These are phyloP conservation scores for Nudaria mundana DNA, from an alignment of 2,888 invertebrate genomes.

Conservation along the genomic window DNA sequence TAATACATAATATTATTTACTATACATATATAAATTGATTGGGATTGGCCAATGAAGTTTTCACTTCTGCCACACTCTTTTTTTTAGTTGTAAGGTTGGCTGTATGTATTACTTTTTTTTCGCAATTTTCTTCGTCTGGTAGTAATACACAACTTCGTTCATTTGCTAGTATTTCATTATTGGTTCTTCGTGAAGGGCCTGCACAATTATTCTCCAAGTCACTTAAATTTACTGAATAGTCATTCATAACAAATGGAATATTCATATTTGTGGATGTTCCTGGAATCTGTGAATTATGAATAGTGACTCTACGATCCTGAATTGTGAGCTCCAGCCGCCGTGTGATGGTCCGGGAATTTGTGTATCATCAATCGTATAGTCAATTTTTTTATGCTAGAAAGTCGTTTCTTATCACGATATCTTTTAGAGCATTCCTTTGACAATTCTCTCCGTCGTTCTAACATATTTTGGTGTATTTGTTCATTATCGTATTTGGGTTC, in stretches of 20 bases:
- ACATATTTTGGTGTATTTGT: conserved; percentile 1
- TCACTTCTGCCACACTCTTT: no score
- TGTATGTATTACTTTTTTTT: no score
- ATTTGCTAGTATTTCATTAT: neutral
- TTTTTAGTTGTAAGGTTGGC: no score
- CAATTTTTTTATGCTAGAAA: conserved; percentile 3
- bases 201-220: neutral
- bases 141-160: neutral
- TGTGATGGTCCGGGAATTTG: conserved; percentile 2
- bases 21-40: no score
- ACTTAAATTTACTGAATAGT: conserved; percentile 2
- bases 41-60: no score
- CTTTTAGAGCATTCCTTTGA: conserved; percentile 3
- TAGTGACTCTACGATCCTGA: conserved; percentile 1
- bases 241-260: conserved; percentile 1
- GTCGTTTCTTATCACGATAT: conserved; percentile 3
- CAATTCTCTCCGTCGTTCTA: conserved; percentile 4
- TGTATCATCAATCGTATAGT: conserved; percentile 1
- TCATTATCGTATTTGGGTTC: conserved; percentile 3
- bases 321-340: conserved; percentile 1
- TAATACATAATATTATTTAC: no score
- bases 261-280: neutral
- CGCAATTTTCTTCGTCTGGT: conserved; percentile 1
- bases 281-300: conserved; percentile 1
- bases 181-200: neutral